These are phyloP conservation scores for Picathartes gymnocephalus DNA, from an alignment of 2,113 vertebrate genomes.

Conservation along the genomic window DNA sequence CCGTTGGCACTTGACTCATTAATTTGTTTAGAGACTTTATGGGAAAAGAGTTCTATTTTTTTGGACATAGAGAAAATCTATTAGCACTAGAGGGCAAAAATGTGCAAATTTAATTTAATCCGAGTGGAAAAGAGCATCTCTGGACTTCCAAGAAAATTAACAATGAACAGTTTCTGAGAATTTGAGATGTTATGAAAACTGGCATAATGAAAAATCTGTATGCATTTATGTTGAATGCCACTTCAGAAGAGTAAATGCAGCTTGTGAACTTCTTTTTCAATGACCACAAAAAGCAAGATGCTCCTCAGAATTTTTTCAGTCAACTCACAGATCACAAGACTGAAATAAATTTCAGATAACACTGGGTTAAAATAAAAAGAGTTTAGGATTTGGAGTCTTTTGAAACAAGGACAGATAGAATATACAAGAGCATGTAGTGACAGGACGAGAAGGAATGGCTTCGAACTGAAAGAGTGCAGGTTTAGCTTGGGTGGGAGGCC, in stretches of 20 bases:
- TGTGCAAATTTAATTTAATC: not conserved
- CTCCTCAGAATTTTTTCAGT: not conserved
- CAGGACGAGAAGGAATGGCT: not conserved
- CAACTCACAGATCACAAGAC: not conserved
- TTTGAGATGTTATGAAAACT: not conserved
- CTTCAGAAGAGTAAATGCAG: not conserved
- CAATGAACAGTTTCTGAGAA: not conserved
- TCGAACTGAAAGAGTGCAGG: not conserved
- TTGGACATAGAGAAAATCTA: not conserved
- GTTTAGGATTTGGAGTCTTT: not conserved
- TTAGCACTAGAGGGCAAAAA: not conserved
- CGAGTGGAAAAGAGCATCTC: not conserved
- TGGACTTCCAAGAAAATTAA: not conserved
- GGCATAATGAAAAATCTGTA: not conserved
- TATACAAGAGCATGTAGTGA: not conserved
- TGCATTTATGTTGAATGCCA: not conserved
- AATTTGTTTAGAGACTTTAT: not conserved
- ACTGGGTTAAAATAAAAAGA: not conserved
- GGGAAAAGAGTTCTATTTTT: not conserved
- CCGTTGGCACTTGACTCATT: not conserved
- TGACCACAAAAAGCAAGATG: not conserved
- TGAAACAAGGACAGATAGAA: not conserved
- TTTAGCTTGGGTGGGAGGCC: accelerated
- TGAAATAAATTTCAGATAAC: not conserved
- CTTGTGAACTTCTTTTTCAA: not conserved